A percentile compares a stretch with the other conserved stretches of the same genome.
These are phyloP conservation scores for Synanthedon andrenaeformis DNA, from an alignment of 2,888 invertebrate genomes.

Conservation along the genomic window DNA sequence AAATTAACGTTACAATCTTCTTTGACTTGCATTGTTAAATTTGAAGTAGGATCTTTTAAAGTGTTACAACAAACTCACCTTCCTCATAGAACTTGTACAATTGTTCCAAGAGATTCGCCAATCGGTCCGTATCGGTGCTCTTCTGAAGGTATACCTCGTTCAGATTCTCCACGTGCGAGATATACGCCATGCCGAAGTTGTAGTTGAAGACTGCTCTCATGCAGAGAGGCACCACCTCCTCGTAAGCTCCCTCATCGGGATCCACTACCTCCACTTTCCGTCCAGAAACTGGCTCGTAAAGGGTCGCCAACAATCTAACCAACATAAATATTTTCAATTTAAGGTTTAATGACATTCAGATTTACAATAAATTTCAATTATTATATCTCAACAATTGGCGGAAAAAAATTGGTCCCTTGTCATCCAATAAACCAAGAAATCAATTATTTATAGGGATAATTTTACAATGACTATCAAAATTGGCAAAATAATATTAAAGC, in stretches of 20 bases:
- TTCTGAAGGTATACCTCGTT: constrained; percentile 75
- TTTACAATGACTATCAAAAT: too few species aligned
- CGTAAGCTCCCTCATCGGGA: constrained; percentile 67
- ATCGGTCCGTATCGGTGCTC: constrained; percentile 47
- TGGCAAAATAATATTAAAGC: too few species aligned
- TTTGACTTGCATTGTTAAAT: too few species aligned
- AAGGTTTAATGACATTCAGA: neutral
- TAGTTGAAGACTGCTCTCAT: constrained; percentile 73
- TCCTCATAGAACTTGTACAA: constrained; percentile 69
- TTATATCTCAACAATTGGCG: neutral
- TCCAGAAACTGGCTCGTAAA: constrained; percentile 68
- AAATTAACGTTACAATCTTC: too few species aligned
- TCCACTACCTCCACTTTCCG: constrained; percentile 58
- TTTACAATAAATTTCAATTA: neutral
- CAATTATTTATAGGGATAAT: too few species aligned
- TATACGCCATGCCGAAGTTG: constrained; percentile 67
- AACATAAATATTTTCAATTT: constrained; percentile 16
- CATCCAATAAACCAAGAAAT: too few species aligned
- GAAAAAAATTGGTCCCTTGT: too few species aligned
- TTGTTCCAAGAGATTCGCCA: constrained; percentile 69
- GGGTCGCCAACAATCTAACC: constrained; percentile 73
- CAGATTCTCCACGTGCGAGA: constrained; percentile 70
- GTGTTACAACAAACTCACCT: constrained; percentile 20
- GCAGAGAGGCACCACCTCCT: constrained; percentile 67
- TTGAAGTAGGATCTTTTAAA: too few species aligned